phyloP scores from a whole-genome alignment of 2,888 invertebrate genomes.

The Schizotus pectinicornis region DNA sequence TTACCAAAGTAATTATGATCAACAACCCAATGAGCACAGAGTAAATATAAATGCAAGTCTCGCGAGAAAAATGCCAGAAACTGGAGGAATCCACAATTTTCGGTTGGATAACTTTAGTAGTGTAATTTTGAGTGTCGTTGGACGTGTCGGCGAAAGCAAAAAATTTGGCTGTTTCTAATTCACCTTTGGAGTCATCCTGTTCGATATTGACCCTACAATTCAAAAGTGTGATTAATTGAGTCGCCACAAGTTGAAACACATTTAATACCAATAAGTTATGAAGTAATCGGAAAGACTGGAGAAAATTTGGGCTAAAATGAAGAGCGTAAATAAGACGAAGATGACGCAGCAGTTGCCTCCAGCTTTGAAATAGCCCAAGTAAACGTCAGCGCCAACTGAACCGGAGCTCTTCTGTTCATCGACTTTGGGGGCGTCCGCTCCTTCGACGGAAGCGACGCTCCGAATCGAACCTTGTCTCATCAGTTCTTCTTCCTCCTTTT shows the following conservation, averaged over 20 bases:
- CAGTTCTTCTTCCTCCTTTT: conserved; percentile 36
- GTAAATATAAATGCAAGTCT: conserved; percentile 54
- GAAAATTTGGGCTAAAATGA: conserved; percentile 71
- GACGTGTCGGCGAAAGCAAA: not conserved
- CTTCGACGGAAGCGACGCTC: conserved; percentile 58
- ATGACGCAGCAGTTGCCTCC: conserved; percentile 75
- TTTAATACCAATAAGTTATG: conserved; percentile 74
- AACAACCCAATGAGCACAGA: conserved; percentile 57
- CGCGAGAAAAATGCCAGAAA: conserved; percentile 52
- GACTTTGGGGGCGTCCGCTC: conserved; percentile 52
- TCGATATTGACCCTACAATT: conserved; percentile 49
- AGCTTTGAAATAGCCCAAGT: conserved; percentile 75
- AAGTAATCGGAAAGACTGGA: conserved; percentile 86
- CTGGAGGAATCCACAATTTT: conserved; percentile 13
- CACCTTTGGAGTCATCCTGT: conserved; percentile 36
- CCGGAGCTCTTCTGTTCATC: conserved; percentile 72
- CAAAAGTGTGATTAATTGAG: not conserved
- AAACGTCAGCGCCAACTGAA: conserved; percentile 61
- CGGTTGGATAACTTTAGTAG: not conserved
- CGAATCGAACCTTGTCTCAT: conserved; percentile 63
- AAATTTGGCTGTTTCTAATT: not conserved
- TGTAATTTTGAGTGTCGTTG: not conserved
- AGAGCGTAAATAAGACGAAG: conserved; percentile 67
- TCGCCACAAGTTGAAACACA: not conserved
- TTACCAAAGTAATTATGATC: conserved; percentile 56